phyloP scores from a whole-genome alignment of 37 sponge, comb jelly and placozoan species.

The Amphimedon queenslandica region DNA sequence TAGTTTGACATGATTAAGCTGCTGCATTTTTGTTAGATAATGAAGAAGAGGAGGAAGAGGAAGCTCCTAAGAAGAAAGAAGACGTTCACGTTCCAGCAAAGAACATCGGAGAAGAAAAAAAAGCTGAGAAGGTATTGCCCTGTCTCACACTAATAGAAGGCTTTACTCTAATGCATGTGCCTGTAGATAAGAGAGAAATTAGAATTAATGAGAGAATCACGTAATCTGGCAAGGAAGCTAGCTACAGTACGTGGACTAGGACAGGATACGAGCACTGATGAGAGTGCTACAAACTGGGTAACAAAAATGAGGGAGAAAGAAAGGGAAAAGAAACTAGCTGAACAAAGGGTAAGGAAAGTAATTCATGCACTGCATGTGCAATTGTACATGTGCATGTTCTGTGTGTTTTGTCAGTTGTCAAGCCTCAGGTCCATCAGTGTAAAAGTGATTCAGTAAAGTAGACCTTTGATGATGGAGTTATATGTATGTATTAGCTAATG shows the following conservation, averaged over 20 bases:
- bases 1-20: no score
- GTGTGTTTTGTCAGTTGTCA: neutral
- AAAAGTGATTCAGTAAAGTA: no score
- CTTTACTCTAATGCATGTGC: neutral
- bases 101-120: constrained; percentile 70
- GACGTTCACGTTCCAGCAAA: constrained; percentile 83
- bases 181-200: constrained; percentile 56
- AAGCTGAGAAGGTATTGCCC: constrained; percentile 59
- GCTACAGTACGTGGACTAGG: constrained; percentile 50
- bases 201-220: constrained; percentile 42
- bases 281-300: constrained; percentile 62
- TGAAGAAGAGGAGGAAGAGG: no score
- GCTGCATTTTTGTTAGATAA: no score
- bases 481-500: no score
- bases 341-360: constrained; percentile 56
- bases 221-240: constrained; percentile 35
- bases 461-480: no score
- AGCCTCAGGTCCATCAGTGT: no score
- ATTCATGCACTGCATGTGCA: no score
- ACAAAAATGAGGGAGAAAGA: constrained; percentile 41
- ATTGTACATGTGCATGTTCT: neutral
- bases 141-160: neutral
- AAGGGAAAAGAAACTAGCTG: constrained; percentile 72
- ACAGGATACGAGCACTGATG: constrained; percentile 34
- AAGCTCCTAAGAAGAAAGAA: constrained; percentile 19